Evolutionary conservation across 2,797 vertebrate genomes (phyloP), one percentile per base, ranked within the genome.

Genomic region (Bryconaethiops microstoma): DNA sequence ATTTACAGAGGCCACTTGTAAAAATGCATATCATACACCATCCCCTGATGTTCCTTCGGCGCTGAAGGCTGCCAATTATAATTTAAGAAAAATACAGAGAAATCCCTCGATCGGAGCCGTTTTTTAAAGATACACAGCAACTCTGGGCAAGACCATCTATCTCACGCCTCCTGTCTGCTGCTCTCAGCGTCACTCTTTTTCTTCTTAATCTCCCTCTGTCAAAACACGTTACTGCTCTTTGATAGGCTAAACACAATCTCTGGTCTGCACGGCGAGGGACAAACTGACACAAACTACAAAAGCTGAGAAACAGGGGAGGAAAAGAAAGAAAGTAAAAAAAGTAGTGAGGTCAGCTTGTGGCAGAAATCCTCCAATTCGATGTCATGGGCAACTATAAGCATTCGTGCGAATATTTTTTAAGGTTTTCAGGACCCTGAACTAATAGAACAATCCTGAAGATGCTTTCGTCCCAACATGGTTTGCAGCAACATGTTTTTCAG

Each of bases 401-500:
- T 54, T 16, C 16, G 1, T 54, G 1, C 16, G 2, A 16, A 5
- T 54, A 12, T 54, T 2, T 54, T 13, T 54, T 2, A 54, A 9
- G 50, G 7, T 17, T 54, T 17, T 54, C 42, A 45, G 48, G 17
- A 4, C n/a, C 54, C 55, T 57, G 55, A 57, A 57, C 55, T 57
- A n/a, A 17, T 21, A 17, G 50, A 2, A 16, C 2, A 57, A 21
- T 21, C 17, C 7, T n/a, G 6, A 21, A 57, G 55, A 21, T 14
- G 12, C 6, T 52, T 12, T 1, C 7, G 50, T n/a, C n/a, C n/a
- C n/a, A n/a, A n/a, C n/a, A n/a, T n/a, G n/a, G n/a, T n/a, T n/a
- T n/a, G n/a, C n/a, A 59, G 70, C 70, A 64, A 23, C 60, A 54
- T 75, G 57, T 72, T 70, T 76, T 45, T 76, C 73, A 52, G 64